A percentile compares a stretch with the other conserved stretches of the same genome.
Conservation (phyloP, 2,797 vertebrate species). For the Centropyge bicolor region DNA sequence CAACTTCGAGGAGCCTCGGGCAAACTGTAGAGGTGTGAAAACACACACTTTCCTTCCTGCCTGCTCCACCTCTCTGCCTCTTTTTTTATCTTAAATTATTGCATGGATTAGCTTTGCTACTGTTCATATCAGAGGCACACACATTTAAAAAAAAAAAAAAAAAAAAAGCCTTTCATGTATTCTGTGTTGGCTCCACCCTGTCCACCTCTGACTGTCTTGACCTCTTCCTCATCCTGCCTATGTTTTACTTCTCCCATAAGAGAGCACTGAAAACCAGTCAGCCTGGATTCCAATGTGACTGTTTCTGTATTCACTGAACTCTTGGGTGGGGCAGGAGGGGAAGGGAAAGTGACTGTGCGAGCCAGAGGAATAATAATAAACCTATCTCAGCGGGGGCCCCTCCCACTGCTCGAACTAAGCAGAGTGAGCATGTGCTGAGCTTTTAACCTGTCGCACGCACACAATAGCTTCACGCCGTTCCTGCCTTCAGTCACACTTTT, state of each 20-base stretch:
- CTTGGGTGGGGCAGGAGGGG: slow-evolving; percentile 67
- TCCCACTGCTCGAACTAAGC: background rate
- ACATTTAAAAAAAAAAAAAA: background rate
- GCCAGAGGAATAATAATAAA: slow-evolving; percentile 40
- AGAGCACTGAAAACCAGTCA: slow-evolving; percentile 62
- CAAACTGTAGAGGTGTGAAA: background rate
- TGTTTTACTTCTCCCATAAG: slow-evolving; percentile 17
- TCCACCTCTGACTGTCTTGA: background rate
- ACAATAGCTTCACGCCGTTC: background rate
- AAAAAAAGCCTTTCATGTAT: background rate
- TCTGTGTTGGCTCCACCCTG: background rate
- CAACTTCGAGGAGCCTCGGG: slow-evolving; percentile 6
- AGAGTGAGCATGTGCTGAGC: background rate
- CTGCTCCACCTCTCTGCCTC: background rate
- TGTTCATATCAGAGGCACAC: background rate
- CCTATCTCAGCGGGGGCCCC: slow-evolving; percentile 9
- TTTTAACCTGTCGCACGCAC: background rate
- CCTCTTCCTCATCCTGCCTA: background rate
- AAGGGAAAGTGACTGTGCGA: slow-evolving; percentile 61
- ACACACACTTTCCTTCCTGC: background rate
- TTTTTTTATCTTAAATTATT: background rate
- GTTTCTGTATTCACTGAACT: slow-evolving; percentile 50
- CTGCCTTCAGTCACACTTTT: background rate
- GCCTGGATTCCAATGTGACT: slow-evolving; percentile 73
- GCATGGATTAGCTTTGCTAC: background rate